These are phyloP conservation scores for Erythrocercus mccallii DNA, from an alignment of 2,113 vertebrate species.

Conservation along the genomic window DNA sequence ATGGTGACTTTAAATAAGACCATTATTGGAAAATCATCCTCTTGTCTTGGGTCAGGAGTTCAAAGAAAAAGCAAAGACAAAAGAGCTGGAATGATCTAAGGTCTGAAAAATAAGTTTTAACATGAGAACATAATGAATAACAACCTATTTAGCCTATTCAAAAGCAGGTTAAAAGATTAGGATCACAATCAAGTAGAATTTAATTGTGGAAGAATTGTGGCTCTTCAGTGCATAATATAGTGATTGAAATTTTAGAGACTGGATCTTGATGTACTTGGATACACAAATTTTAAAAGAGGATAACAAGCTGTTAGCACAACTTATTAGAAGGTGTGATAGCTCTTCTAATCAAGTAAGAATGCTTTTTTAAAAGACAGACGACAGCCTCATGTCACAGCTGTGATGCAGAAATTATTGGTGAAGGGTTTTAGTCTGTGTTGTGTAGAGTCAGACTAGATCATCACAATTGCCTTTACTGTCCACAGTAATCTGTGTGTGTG, in stretches of 20 bases:
- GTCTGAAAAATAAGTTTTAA: not conserved
- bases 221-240: not conserved
- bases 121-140: not conserved
- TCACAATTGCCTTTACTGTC: not conserved
- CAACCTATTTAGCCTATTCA: not conserved
- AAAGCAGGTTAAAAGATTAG: not conserved
- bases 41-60: not conserved
- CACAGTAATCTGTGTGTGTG: not conserved
- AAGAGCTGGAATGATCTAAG: not conserved
- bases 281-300: not conserved
- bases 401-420: not conserved
- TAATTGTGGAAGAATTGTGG: not conserved
- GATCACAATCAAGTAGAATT: not conserved
- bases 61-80: not conserved
- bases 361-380: not conserved
- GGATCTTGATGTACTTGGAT: not conserved
- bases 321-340: not conserved
- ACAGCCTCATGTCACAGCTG: not conserved
- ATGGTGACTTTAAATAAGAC: not conserved
- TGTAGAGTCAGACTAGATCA: not conserved
- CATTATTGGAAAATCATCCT: not conserved
- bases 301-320: not conserved
- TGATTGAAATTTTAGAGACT: not conserved
- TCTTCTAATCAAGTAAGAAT: slow-evolving; percentile 1
- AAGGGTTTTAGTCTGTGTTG: not conserved